Evolutionary conservation across 1,140 invertebrate species (phyloP).

Genomic region (Nephila pilipes): DNA sequence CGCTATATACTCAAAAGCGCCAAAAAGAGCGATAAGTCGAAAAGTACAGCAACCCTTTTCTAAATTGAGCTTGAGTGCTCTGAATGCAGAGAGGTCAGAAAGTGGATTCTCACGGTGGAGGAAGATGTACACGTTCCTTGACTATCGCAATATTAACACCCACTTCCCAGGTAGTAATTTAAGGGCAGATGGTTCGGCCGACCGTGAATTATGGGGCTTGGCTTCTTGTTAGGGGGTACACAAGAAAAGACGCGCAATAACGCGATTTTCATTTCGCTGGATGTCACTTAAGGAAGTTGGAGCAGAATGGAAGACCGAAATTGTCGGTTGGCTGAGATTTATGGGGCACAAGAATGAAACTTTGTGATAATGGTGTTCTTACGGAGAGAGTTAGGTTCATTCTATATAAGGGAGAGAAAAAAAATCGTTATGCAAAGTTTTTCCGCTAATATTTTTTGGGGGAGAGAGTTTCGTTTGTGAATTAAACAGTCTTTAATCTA

Average conservation of each 20-base stretch:
- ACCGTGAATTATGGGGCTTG: constrained; percentile 52
- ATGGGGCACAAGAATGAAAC: too few relatives aligned
- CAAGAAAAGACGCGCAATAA: constrained; percentile 30
- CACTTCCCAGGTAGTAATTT: constrained; percentile 66
- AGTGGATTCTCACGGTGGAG: constrained; percentile 46
- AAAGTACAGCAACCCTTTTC: neutral
- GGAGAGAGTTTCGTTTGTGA: too few relatives aligned
- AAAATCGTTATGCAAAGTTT: too few relatives aligned
- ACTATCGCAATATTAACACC: constrained; percentile 66
- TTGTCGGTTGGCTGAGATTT: neutral
- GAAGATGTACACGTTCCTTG: constrained; percentile 42
- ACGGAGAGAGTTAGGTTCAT: too few relatives aligned
- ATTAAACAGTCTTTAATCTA: too few relatives aligned
- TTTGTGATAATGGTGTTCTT: too few relatives aligned
- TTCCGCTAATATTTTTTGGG: too few relatives aligned
- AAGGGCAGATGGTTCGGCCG: constrained; percentile 52
- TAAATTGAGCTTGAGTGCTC: neutral
- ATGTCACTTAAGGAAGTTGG: constrained; percentile 26
- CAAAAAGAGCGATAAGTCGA: neutral
- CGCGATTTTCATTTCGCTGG: neutral
- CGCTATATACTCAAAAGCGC: neutral
- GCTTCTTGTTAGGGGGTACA: neutral
- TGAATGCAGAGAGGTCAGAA: constrained; percentile 42
- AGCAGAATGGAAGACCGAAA: neutral
- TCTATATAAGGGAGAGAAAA: too few relatives aligned